phyloP scores from a whole-genome alignment of 1,140 invertebrate genomes.

The Drosophila ambigua region DNA sequence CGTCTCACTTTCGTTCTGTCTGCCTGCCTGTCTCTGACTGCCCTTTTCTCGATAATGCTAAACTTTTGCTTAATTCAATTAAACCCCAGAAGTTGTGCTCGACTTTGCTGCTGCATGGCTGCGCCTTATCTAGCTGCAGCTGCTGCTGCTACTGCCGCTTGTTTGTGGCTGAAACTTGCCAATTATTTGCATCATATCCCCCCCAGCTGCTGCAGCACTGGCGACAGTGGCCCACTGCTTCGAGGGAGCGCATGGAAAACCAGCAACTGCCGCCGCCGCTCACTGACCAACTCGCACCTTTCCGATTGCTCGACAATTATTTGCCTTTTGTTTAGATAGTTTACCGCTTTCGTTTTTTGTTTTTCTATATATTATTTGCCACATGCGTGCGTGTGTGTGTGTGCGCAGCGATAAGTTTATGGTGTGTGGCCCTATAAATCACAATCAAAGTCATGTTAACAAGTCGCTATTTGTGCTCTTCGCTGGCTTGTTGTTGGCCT shows the following conservation, averaged over 20 bases:
- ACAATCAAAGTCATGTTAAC: conserved; percentile 63
- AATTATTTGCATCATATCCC: conserved; percentile 40
- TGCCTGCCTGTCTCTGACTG: not conserved
- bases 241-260: no score
- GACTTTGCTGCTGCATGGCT: conserved; percentile 32
- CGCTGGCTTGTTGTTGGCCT: conserved; percentile 25
- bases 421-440: conserved; percentile 53
- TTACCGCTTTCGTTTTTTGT: not conserved
- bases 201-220: not conserved
- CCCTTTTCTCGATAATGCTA: conserved; percentile 44
- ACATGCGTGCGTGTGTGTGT: not conserved
- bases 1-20: not conserved
- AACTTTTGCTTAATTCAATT: conserved; percentile 71
- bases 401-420: conserved; percentile 48
- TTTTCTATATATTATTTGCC: not conserved
- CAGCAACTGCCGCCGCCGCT: no score
- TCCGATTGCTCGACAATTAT: no score
- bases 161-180: conserved; percentile 50
- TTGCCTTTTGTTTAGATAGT: no score
- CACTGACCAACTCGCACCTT: no score
- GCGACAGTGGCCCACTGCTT: not conserved
- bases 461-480: conserved; percentile 45
- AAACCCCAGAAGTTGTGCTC: conserved; percentile 42
- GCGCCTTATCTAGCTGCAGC: not conserved
- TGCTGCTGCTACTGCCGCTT: conserved; percentile 9